Percentiles rank a stretch among this genome's conserved stretches.
Conservation (phyloP, 2,113 vertebrate genomes). For the Fulmarus glacialis region DNA sequence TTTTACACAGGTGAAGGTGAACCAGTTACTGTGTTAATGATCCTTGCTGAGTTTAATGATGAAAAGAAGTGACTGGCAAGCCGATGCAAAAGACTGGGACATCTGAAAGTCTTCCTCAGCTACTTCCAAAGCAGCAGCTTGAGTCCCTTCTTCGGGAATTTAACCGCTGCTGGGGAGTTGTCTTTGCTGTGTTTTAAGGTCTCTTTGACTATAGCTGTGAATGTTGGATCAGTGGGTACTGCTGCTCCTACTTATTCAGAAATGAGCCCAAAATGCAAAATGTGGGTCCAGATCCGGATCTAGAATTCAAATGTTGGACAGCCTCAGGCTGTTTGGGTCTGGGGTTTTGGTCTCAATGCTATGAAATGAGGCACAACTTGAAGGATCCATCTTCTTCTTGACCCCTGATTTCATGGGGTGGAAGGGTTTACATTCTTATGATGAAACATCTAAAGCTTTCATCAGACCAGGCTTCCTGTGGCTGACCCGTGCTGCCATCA, state of each 20-base stretch:
- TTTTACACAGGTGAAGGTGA: slow-evolving; percentile 31
- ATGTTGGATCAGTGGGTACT: not conserved
- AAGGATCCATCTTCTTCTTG: not conserved
- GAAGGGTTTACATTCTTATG: not conserved
- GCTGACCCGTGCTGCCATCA: not conserved
- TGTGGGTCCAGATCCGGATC: not conserved
- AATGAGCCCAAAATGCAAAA: not conserved
- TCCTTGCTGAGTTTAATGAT: slow-evolving; percentile 44
- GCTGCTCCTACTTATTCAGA: not conserved
- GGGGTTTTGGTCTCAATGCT: not conserved
- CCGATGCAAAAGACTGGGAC: not conserved
- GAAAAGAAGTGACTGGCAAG: slow-evolving; percentile 36
- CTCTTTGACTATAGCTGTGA: not conserved
- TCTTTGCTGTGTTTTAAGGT: not conserved
- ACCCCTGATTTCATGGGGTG: rapidly evolving
- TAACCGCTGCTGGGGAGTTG: not conserved
- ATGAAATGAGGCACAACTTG: rapidly evolving
- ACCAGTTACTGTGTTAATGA: slow-evolving; percentile 25
- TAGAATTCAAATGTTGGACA: not conserved
- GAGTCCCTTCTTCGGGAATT: slow-evolving; percentile 11
- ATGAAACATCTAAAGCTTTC: not conserved
- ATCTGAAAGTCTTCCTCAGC: slow-evolving; percentile 12
- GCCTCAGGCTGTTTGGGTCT: not conserved
- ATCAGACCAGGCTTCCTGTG: rapidly evolving
- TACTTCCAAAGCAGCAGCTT: slow-evolving; percentile 25